phyloP scores from a whole-genome alignment of 2,113 vertebrate species.

The Ciconia boyciana region DNA sequence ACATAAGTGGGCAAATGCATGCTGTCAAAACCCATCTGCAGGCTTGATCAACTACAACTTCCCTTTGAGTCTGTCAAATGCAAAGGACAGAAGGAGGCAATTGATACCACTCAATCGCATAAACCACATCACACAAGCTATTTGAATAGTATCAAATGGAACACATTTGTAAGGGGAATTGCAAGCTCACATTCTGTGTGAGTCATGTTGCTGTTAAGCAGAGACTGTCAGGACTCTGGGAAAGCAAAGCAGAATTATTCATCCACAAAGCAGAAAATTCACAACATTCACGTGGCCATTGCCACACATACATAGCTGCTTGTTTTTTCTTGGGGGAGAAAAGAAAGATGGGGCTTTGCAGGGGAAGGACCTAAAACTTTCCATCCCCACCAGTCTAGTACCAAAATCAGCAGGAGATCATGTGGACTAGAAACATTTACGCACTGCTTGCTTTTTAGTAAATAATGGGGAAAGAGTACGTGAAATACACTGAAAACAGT shows the following conservation, averaged over 20 bases:
- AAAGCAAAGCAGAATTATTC: neutral
- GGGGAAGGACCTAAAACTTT: neutral
- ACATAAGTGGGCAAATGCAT: accelerated
- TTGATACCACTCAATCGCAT: accelerated
- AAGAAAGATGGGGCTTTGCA: neutral
- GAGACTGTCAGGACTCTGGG: neutral
- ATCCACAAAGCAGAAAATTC: neutral
- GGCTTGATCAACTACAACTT: neutral
- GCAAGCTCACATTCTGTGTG: neutral
- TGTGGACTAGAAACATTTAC: neutral
- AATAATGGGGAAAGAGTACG: neutral
- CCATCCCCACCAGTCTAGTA: neutral
- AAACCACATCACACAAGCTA: neutral
- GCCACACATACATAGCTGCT: neutral
- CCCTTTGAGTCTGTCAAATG: neutral
- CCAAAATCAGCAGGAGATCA: neutral
- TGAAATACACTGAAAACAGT: neutral
- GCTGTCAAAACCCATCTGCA: neutral
- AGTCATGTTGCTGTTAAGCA: neutral
- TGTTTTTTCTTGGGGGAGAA: neutral
- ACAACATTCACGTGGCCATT: neutral
- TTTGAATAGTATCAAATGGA: accelerated
- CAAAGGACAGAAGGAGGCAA: neutral
- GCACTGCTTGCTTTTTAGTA: neutral
- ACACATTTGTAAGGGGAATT: neutral